Base-by-base conservation (phyloP, 2,113 vertebrate species). In the Pao palembangensis region DNA sequence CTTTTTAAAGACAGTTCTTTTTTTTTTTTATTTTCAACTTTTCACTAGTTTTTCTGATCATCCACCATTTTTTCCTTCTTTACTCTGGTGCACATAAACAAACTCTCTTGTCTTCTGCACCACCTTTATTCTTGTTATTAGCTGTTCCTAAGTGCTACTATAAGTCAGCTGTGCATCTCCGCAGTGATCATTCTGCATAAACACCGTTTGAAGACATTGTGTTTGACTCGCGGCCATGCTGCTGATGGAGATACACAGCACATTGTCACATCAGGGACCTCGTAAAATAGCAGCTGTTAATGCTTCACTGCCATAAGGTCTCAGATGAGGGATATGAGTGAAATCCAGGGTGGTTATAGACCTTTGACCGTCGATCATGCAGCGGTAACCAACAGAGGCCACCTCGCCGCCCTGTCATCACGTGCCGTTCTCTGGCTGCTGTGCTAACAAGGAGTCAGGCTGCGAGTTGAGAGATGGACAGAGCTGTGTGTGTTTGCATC, bases 261-360 rank as follows among this genome's bases (percentile, higher is more conserved):
- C 62, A 48, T 78, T 69, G 73, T 76, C 79, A 79, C 87, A 51
- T 73, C 43, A 71, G 42, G 55, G 63, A 85, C 61, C 76, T 86
- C 76, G 19, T 86, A 81, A 88, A 88, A 71, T 17, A 17, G 75
- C 83, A 87, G 83, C 83, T 81, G 87, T 53, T 88, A 88, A 88
- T 69, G 65, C 75, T 31, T 62, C 59, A 59, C 51, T 80, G 66
- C 67, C 57, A 55, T 16, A 56, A 78, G 85, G 85, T 82, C 73
- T 55, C 10, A 43, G 60, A 50, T 7, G 43, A 61, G 69, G 59
- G 50, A 51, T 70, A 74, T 57, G 72, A 81, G 74, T 74, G 82
- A 80, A 82, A 75, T 78, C 76, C 71, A 55, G 31, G 21, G 58
- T n/a, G 46, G 74, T 72, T 83, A 81, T 83, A 83, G 83, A 69